phyloP scores from a whole-genome alignment of 1,140 invertebrate genomes.

The Sycophaga agraensis region DNA sequence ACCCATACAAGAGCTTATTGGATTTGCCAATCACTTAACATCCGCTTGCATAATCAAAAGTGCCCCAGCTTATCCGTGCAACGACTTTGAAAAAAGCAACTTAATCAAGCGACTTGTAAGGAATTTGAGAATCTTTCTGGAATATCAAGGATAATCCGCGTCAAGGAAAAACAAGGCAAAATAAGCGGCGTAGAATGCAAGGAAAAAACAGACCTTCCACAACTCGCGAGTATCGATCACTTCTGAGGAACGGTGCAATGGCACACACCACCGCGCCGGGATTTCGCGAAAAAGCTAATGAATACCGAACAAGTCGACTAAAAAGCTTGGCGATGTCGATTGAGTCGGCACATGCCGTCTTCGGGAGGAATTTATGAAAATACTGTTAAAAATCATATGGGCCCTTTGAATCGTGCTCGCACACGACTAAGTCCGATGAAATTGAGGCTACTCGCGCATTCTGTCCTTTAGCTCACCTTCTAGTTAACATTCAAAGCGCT shows the following conservation, averaged over 20 bases:
- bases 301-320: slow-evolving; percentile 14
- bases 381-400: too few relatives aligned
- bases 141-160: not conserved
- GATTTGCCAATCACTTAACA: not conserved
- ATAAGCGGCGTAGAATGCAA: not conserved
- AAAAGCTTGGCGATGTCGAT: too few relatives aligned
- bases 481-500: slow-evolving; percentile 6
- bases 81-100: not conserved
- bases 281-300: slow-evolving; percentile 23
- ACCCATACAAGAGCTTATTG: not conserved
- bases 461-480: too few relatives aligned
- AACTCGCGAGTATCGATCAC: not conserved
- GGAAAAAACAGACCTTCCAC: not conserved
- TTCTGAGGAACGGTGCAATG: not conserved
- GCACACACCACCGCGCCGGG: not conserved
- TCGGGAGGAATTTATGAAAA: too few relatives aligned
- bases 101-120: too few relatives aligned
- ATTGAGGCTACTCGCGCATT: too few relatives aligned
- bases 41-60: slow-evolving; percentile 1
- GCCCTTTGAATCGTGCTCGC: too few relatives aligned
- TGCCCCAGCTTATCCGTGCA: not conserved
- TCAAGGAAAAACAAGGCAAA: not conserved
- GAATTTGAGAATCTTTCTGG: too few relatives aligned
- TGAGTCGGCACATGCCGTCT: too few relatives aligned
- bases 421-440: too few relatives aligned